phyloP scores from a whole-genome alignment of 2,888 invertebrate genomes.

The Sclerodermus sp. region DNA sequence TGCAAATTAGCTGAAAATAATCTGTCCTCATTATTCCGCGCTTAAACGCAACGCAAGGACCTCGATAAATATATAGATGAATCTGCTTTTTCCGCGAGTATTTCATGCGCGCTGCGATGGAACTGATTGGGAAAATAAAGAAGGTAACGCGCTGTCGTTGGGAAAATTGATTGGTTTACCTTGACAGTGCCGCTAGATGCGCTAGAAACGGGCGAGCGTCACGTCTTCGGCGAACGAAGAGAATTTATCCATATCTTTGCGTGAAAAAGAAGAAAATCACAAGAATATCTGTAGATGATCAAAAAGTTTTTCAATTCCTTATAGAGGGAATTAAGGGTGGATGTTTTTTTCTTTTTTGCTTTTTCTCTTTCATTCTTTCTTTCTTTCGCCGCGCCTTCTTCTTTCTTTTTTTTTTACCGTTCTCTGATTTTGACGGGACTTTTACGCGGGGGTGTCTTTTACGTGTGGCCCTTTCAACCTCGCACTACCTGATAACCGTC shows the following conservation, averaged over 20 bases:
- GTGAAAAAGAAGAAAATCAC: slow-evolving; percentile 10
- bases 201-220: slow-evolving; percentile 57
- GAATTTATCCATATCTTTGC: slow-evolving; percentile 54
- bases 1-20: too few species aligned
- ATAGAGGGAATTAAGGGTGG: too few species aligned
- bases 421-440: not conserved
- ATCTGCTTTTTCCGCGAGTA: not conserved
- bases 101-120: too few species aligned
- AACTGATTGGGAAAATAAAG: too few species aligned
- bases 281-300: not conserved
- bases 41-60: too few species aligned
- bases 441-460: not conserved
- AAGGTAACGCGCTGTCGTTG: not conserved
- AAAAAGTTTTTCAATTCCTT: too few species aligned
- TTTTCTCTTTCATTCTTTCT: too few species aligned
- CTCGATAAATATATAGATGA: not conserved
- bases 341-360: not conserved
- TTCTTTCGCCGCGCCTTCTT: too few species aligned
- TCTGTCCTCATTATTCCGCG: too few species aligned
- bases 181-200: slow-evolving; percentile 58
- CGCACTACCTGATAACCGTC: slow-evolving; percentile 24
- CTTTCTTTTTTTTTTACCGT: too few species aligned
- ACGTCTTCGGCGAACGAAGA: slow-evolving; percentile 57
- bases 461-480: slow-evolving; percentile 30
- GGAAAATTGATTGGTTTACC: slow-evolving; percentile 32